Evolutionary conservation across 23 tunicate species (phyloP).

Genomic region (Trididemnum nubilum): DNA sequence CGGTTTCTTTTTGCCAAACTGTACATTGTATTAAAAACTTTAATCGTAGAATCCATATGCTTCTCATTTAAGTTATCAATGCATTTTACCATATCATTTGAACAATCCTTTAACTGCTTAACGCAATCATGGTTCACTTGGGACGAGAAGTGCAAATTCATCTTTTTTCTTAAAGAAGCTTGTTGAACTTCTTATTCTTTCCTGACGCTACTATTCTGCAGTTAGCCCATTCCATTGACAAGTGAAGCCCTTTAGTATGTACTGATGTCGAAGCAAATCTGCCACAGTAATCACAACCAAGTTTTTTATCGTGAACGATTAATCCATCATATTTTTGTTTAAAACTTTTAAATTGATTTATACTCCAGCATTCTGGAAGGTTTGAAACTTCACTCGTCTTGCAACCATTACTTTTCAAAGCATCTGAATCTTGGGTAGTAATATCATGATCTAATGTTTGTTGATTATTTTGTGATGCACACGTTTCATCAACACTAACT

Average conservation of each 20-base stretch:
- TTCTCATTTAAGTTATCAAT: slow-evolving; percentile 25
- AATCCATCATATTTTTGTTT: slow-evolving; percentile 59
- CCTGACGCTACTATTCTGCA: slow-evolving; percentile 47
- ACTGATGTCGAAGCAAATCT: slow-evolving; percentile 37
- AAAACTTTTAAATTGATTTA: slow-evolving; percentile 33
- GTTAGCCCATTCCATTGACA: slow-evolving; percentile 51
- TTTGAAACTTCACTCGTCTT: slow-evolving; percentile 29
- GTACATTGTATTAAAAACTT: slow-evolving; percentile 67
- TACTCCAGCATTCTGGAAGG: slow-evolving; percentile 64
- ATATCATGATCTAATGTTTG: slow-evolving; percentile 30
- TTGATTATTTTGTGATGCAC: slow-evolving; percentile 30
- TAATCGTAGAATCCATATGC: slow-evolving; percentile 42
- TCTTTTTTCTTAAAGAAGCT: slow-evolving; percentile 47
- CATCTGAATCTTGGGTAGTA: slow-evolving; percentile 33
- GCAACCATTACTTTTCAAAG: slow-evolving; percentile 24
- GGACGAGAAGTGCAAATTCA: slow-evolving; percentile 35
- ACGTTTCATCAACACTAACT: slow-evolving; percentile 36
- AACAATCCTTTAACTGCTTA: slow-evolving; percentile 27
- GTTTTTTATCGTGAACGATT: slow-evolving; percentile 33
- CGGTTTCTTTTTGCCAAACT: slow-evolving; percentile 51
- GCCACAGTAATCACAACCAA: slow-evolving; percentile 59
- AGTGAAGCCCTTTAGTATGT: slow-evolving; percentile 32
- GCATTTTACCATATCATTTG: slow-evolving; percentile 24
- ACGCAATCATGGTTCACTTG: slow-evolving; percentile 35
- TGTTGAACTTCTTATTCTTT: slow-evolving; percentile 33